A percentile compares a stretch with the other conserved stretches of the same genome.
These are phyloP conservation scores for Ophthalmolycus amberensis DNA, from an alignment of 2,113 vertebrate genomes.

Conservation along the genomic window DNA sequence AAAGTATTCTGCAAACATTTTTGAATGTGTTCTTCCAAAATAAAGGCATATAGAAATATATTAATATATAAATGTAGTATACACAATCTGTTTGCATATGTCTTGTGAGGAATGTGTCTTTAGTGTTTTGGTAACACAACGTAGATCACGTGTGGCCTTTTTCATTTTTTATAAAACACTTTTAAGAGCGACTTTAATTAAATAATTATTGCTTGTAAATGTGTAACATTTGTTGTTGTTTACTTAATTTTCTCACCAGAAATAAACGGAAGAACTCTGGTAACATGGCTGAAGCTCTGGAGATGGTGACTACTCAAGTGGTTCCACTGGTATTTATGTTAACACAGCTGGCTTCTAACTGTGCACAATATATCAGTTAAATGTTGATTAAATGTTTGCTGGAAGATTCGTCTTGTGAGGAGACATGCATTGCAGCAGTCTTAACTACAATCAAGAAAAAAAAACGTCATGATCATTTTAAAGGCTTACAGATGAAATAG, in stretches of 20 bases:
- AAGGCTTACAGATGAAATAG: background rate
- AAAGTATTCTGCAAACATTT: background rate
- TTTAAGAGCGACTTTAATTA: too few species aligned
- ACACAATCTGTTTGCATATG: background rate
- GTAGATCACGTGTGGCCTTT: too few species aligned
- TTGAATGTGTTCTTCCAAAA: background rate
- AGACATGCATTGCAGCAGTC: background rate
- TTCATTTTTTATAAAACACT: background rate
- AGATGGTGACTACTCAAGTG: constrained; percentile 43
- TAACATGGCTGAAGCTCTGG: constrained; percentile 24
- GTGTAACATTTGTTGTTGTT: background rate
- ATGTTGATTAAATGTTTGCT: constrained; percentile 1
- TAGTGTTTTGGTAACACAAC: background rate
- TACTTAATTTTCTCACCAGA: constrained; percentile 23
- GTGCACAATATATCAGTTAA: background rate
- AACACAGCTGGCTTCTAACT: background rate
- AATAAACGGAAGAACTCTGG: constrained; percentile 9
- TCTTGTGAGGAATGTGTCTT: background rate
- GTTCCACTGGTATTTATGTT: constrained; percentile 27
- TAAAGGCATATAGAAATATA: background rate
- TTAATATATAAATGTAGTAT: background rate
- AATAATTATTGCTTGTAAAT: background rate
- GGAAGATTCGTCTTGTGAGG: background rate
- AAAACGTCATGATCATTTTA: background rate
- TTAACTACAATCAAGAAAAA: background rate